Base-by-base conservation (phyloP, 2,797 vertebrate species). In the Acanthis flammea region DNA sequence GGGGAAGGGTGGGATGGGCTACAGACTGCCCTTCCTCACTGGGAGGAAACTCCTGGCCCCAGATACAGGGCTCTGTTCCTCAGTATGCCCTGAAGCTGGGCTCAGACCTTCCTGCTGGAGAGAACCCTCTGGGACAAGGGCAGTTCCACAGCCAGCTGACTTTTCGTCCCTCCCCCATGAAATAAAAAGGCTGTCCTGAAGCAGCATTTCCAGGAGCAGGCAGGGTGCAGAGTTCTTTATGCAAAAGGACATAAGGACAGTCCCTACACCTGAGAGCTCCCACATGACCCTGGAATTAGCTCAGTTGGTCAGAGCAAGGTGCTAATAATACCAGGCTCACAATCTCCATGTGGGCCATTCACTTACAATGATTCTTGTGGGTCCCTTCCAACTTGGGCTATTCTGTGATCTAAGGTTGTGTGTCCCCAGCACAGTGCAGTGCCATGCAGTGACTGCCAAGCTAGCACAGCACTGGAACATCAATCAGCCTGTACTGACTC, bases 1-100 rank as follows among this genome's bases (percentile, higher is more conserved):
- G 12, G 45, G 13, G 18, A 53, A 50, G 44, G 14, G 14, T 1
- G 30, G 14, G n/a, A 35, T 1, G 9, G 25, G 27, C 25, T 1
- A 0, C 48, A 57, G 35, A 2, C 12, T 14, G 51, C 10, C 15
- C n/a, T 68, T 54, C 24, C 35, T 37, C 2, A 0, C 24, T n/a
- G 41, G 31, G 48, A 66, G 25, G 19, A 19, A 82, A 11, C 13
- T 66, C 54, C 19, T 16, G 44, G 51, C 24, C 27, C 13, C 28
- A 33, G 23, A 10, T 3, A 5, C 30, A 22, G 19, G 44, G 41
- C 6, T 73, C n/a, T 7, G 5, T 27, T 70, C 37, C 79, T 50
- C 30, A 5, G 39, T 22, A 12, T 0, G 5, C 8, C 27, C 14
- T 23, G 2, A 48, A 54, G 7, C 1, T 22, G 12, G 28, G 17